Evolutionary conservation across 2,797 vertebrate genomes (phyloP).

Genomic region (Girardinus metallicus): DNA sequence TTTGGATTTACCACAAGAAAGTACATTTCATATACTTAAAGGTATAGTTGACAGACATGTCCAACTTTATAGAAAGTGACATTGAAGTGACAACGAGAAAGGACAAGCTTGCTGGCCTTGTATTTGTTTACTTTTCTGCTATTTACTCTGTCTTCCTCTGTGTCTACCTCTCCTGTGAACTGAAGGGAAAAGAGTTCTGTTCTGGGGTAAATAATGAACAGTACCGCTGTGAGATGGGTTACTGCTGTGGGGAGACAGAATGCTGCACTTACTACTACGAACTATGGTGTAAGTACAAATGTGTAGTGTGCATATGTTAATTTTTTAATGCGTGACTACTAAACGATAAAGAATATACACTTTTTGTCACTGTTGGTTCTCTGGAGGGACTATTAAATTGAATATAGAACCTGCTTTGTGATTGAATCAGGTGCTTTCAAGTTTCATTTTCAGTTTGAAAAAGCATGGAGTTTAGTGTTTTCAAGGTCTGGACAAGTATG

Average conservation of each 20-base stretch:
- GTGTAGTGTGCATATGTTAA: neutral
- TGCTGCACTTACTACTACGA: slow-evolving; percentile 90
- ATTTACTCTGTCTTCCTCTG: slow-evolving; percentile 23
- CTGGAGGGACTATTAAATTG: neutral
- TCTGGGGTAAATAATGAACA: slow-evolving; percentile 86
- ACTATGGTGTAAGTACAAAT: slow-evolving; percentile 84
- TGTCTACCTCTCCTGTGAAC: slow-evolving; percentile 49
- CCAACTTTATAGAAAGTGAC: slow-evolving; percentile 13
- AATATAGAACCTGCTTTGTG: neutral
- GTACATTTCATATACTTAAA: neutral
- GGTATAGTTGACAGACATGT: neutral
- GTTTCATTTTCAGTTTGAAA: neutral
- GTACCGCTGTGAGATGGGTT: slow-evolving; percentile 87
- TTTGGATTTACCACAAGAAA: neutral
- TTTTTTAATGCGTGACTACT: neutral
- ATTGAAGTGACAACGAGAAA: slow-evolving; percentile 27
- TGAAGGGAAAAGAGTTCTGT: slow-evolving; percentile 85
- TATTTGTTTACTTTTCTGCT: slow-evolving; percentile 34
- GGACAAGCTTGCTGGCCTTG: slow-evolving; percentile 4
- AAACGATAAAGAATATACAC: neutral
- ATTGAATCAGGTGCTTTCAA: neutral
- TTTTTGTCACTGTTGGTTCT: neutral
- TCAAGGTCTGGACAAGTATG: neutral
- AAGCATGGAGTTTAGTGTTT: neutral
- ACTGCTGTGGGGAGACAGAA: slow-evolving; percentile 87